Evolutionary conservation across 2,888 invertebrate species (phyloP).

Genomic region (Andrena camellia): DNA sequence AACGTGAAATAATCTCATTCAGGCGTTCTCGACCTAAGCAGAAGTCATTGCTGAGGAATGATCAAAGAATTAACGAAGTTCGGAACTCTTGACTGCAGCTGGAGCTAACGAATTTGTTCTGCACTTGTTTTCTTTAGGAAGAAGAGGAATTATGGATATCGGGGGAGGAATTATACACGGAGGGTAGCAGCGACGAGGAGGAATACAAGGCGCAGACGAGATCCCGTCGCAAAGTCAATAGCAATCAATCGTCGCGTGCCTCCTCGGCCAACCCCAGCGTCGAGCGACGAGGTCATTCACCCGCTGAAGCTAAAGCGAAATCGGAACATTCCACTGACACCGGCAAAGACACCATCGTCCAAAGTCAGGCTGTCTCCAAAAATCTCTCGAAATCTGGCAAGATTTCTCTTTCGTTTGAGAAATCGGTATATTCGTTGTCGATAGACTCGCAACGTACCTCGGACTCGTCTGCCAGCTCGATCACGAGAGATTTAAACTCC

Average conservation of each 20-base stretch:
- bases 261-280: slow-evolving; percentile 4
- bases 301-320: slow-evolving; percentile 1
- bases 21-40: not conserved
- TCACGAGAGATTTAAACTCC: slow-evolving; percentile 6
- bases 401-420: not conserved
- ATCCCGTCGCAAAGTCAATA: slow-evolving; percentile 41
- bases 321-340: not conserved
- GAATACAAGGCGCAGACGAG: slow-evolving; percentile 62
- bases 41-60: not conserved
- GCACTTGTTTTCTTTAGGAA: slow-evolving; percentile 75
- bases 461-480: not conserved
- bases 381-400: not conserved
- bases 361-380: not conserved
- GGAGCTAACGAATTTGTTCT: not conserved
- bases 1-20: not conserved
- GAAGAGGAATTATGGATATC: slow-evolving; percentile 86
- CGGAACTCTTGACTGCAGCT: not conserved
- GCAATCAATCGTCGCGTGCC: slow-evolving; percentile 24
- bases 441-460: not conserved
- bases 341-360: not conserved
- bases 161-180: slow-evolving; percentile 85
- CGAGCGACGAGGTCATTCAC: slow-evolving; percentile 26
- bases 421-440: not conserved
- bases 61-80: not conserved
- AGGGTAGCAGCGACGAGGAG: slow-evolving; percentile 85